Percentiles rank a stretch among this genome's conserved stretches.
These are phyloP conservation scores for Fratercula arctica DNA, from an alignment of 2,797 vertebrate species.

Conservation along the genomic window DNA sequence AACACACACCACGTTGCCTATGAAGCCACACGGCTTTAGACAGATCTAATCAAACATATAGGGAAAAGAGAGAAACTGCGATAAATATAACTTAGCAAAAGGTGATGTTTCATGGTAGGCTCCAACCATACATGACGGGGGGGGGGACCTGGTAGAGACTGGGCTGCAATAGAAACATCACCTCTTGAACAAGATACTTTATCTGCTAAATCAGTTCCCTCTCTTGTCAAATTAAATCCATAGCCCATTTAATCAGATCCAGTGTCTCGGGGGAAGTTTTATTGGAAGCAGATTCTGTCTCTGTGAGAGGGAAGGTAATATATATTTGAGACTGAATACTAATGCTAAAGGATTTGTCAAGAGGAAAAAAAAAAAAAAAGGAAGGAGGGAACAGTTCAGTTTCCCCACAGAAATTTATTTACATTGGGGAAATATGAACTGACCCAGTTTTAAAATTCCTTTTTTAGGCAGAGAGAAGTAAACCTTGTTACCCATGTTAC, in stretches of 20 bases:
- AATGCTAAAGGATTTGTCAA: not conserved
- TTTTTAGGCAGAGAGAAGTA: not conserved
- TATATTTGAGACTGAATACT: not conserved
- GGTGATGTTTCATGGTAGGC: not conserved
- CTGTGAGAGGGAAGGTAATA: not conserved
- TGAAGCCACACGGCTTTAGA: not conserved
- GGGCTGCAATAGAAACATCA: not conserved
- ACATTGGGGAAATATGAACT: not conserved
- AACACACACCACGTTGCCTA: fast-evolving
- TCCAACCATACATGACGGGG: not conserved
- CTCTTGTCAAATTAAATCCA: slow-evolving; percentile 30
- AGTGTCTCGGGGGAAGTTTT: slow-evolving; percentile 2
- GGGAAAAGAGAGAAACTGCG: not conserved
- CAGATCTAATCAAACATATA: not conserved
- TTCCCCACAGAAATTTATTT: not conserved
- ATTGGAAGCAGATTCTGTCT: slow-evolving; percentile 1
- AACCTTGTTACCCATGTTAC: not conserved
- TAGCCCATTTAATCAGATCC: slow-evolving; percentile 23
- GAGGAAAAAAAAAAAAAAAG: not conserved
- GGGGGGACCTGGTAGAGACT: not conserved
- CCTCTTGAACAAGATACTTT: slow-evolving; percentile 1
- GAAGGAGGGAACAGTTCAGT: not conserved
- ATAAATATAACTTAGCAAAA: not conserved
- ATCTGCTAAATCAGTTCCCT: slow-evolving; percentile 20
- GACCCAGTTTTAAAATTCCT: not conserved